Base-by-base conservation (phyloP, 1,140 invertebrate species). In the Triops longicaudatus region DNA sequence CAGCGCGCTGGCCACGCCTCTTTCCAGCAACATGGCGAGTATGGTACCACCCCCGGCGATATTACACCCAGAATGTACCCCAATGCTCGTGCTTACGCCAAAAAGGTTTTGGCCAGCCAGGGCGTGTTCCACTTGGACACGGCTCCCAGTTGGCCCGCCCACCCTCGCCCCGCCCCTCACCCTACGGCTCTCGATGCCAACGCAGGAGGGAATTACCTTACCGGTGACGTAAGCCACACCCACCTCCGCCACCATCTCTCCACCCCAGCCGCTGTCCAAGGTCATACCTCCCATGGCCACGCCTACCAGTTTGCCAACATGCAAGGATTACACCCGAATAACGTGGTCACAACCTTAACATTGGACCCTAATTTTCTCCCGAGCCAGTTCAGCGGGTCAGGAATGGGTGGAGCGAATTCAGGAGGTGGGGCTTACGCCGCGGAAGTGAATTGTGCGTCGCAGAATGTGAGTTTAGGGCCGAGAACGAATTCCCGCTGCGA, bases 401-500 rank as follows among this genome's bases (percentile, higher is more conserved):
- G 50, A 9, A 37, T 37, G 31, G 7, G 31, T 7, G 31, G 31
- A 7, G 31, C 31, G 7, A 7, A 7, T 2, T 2, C 31, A 37
- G 31, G 31, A 37, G 31, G 31, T 7, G 31, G 31, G 31, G 31
- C 31, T 37, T 37, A 37, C 31, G 7, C 31, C 31, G 31, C 31
- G 31, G 31, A 37, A 37, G 50, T 22, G 17, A 63, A 63, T 63
- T 63, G 22, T 22, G 50, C 14, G 50, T 63, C 50, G n/a, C 50
- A n/a, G 14, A 63, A 63, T 22, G 50, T 63, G 50, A 63, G 50
- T 63, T 22, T n/a, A 22, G 50, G 50, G 10, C 50, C 78, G 5
- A 44, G 80, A 43, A 78, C 78, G 22, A 79, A 79, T 44, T 78
- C 80, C 26, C 79, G 81, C 22, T 85, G 84, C 82, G 85, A 86